Evolutionary conservation across 2,888 invertebrate species (phyloP), one percentile per base, ranked within the genome.

Genomic region (Odontothrips loti): DNA sequence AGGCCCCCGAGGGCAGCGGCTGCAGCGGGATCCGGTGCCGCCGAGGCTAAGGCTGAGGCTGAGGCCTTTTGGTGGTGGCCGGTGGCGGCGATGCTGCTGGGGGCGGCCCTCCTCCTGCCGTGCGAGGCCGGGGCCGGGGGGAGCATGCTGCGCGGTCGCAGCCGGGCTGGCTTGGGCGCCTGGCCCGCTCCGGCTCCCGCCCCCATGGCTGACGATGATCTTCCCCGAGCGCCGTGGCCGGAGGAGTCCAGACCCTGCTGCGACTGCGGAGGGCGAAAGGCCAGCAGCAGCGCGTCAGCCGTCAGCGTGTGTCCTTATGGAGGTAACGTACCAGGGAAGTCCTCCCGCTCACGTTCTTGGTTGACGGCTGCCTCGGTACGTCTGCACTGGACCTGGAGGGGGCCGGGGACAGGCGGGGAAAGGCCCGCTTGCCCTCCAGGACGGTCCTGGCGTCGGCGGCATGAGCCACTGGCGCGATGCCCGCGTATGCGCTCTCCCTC

Each of bases 91-190:
- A 1, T 15, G 58, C 20, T 17, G 58, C 2, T 15, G 58, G 15
- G 58, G 58, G 58, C 58, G 58, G 58, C 68, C 12, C 27, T n/a
- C 68, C 68, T 23, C 10, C 23, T 23, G 10, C 9, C 68, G 68
- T 27, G 68, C 2, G 68, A 27, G 10, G 23, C 27, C 68, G 68
- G 68, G 10, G 23, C 27, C 68, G 68, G 23, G 8, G 68, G 27
- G 27, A 75, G 27, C 68, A 75, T 75, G 68, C 68, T 75, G 27
- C 68, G 68, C 27, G 68, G 68, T 27, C 68, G 68, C 27, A 75
- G 27, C 11, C 68, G 27, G 23, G 68, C n/a, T 8, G 23, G 68
- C 68, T 27, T 75, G 27, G 68, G 6, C 34, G 34, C 34, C 34
- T 6, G 34, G 34, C 34, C 68, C n/a, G 63, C 20, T 68, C 23